Evolutionary conservation across 2,888 invertebrate species (phyloP).

Genomic region (Spisula solida): DNA sequence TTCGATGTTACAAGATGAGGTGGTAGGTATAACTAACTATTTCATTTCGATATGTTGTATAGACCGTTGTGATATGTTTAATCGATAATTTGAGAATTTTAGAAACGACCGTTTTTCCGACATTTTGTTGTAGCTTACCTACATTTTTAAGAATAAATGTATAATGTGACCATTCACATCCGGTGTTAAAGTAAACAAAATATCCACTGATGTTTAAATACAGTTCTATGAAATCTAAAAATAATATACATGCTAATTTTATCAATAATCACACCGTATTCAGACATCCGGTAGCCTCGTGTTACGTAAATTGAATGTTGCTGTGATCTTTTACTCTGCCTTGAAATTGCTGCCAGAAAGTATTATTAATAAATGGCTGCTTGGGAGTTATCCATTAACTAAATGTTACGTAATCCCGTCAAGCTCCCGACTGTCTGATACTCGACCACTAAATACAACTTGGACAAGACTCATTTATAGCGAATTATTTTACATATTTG

Average conservation of each 20-base stretch:
- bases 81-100: no score
- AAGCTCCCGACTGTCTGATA: background rate
- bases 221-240: conserved; percentile 14
- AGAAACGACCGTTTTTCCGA: no score
- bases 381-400: background rate
- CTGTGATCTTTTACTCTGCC: conserved; percentile 1
- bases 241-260: conserved; percentile 7
- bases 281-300: background rate
- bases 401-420: background rate
- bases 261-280: background rate
- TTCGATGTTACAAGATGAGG: no score
- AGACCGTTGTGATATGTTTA: no score
- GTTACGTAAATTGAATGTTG: background rate
- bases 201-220: background rate
- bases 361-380: background rate
- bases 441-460: background rate
- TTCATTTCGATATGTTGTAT: no score
- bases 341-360: background rate
- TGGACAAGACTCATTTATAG: no score
- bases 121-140: no score
- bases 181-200: no score
- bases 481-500: no score
- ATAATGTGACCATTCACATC: no score
- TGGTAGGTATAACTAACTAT: no score
- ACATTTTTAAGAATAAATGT: no score